Percentiles rank a stretch among this genome's conserved stretches.
These are phyloP conservation scores for Halichoerus grypus DNA, from an alignment of 2,113 vertebrate species.

Conservation along the genomic window DNA sequence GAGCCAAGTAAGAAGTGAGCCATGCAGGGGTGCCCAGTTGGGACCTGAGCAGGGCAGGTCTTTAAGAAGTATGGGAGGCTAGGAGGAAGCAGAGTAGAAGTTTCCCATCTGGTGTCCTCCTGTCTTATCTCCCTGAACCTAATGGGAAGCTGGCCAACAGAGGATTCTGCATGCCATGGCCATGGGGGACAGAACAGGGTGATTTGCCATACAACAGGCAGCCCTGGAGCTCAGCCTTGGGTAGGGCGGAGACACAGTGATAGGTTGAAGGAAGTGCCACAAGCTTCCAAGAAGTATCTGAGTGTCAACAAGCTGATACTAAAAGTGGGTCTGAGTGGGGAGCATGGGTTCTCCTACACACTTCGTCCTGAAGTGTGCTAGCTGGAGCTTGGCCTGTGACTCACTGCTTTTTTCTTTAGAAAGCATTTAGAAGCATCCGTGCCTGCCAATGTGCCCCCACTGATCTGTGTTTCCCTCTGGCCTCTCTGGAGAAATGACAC, in stretches of 20 bases:
- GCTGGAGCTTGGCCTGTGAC: background rate
- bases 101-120: background rate
- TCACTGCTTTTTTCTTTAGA: conserved; percentile 2
- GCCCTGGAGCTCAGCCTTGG: background rate
- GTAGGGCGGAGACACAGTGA: background rate
- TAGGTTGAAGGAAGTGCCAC: background rate
- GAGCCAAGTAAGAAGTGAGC: background rate
- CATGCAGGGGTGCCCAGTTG: background rate
- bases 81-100: background rate
- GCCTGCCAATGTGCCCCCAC: background rate
- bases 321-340: background rate
- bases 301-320: background rate
- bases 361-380: background rate
- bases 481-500: background rate
- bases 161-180: background rate
- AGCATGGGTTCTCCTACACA: background rate
- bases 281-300: conserved; percentile 38
- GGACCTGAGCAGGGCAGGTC: background rate
- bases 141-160: background rate
- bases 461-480: background rate
- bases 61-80: background rate
- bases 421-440: background rate
- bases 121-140: background rate
- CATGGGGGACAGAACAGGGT: background rate
- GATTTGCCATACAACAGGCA: background rate